Percentiles rank a stretch among this genome's conserved stretches.
phyloP scores from a whole-genome alignment of 1,140 invertebrate genomes.

The Aphidius gifuensis region DNA sequence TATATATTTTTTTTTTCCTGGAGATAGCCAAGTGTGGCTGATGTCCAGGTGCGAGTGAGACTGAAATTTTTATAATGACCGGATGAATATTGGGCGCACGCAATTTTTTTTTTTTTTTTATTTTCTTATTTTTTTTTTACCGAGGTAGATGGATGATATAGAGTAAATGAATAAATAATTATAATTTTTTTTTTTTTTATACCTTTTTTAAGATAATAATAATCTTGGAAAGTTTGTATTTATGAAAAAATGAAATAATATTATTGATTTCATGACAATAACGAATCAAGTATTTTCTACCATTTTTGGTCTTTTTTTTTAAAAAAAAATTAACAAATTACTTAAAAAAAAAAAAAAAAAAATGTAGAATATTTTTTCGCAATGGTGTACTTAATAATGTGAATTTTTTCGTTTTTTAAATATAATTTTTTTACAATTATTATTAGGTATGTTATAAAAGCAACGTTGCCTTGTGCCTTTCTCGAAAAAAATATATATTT shows the following conservation, averaged over 20 bases:
- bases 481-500: constrained; percentile 4
- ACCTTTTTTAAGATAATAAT: too few species aligned
- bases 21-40: constrained; percentile 36
- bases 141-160: constrained; percentile 23
- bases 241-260: constrained; percentile 19
- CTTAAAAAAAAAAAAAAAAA: too few species aligned
- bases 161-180: constrained; percentile 23
- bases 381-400: neutral
- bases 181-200: constrained; percentile 27
- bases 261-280: constrained; percentile 26
- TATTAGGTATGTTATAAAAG: constrained; percentile 3
- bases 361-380: constrained; percentile 5
- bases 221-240: too few species aligned
- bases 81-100: constrained; percentile 20
- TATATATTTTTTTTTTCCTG: constrained; percentile 9
- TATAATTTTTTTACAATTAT: neutral
- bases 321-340: constrained; percentile 48
- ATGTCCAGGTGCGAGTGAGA: constrained; percentile 43
- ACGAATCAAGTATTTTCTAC: constrained; percentile 49
- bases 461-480: constrained; percentile 14
- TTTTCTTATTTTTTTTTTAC: constrained; percentile 20
- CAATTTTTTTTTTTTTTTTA: constrained; percentile 8
- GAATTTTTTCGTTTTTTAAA: constrained; percentile 8
- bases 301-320: constrained; percentile 34
- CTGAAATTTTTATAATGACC: constrained; percentile 37